Base-by-base conservation (phyloP, 2,888 invertebrate species). In the Campoplex capitator region DNA sequence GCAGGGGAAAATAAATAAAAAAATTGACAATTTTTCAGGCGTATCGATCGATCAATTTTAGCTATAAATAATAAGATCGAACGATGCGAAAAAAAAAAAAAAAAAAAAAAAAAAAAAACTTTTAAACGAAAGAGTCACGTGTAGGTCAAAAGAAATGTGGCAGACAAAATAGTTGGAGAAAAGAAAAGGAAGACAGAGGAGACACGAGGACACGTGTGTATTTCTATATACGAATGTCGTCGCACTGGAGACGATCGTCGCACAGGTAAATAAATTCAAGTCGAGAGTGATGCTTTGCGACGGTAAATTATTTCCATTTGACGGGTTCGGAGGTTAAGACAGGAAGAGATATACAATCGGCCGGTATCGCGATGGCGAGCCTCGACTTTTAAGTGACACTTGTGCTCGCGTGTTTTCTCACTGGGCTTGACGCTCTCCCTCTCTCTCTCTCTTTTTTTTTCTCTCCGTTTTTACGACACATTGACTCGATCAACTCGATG, bases 311-410 rank as follows among this genome's bases (percentile, higher is more conserved):
- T 84, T 86, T 70, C 83, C 86, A 86, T 86, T 84, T 70, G 45
- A 67, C 75, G 83, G 73, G 89, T 79, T 89, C 89, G 88, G 84
- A 85, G 88, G 88, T 89, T 85, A 84, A 88, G 85, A 79, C 71
- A 81, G 84, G 68, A 74, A 83, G 74, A 88, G 84, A 89, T 87
- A 88, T 85, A 87, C 88, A 85, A 87, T 85, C 87, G 74, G 54
- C 45, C 73, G 75, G 83, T 73, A 80, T 65, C 70, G 81, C 79
- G 65, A 65, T 83, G 70, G 38, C 23, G 62, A 58, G 58, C 76
- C 62, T 32, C 73, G 78, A 80, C 54, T 75, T 76, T 80, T 67
- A 28, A 81, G 70, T 78, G 77, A 81, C 81, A 56, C 73, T 77
- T 73, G 65, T 48, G 67, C 81, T 77, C 77, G 73, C 54, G 54